Evolutionary conservation across 1,140 invertebrate species (phyloP), one percentile per base, ranked within the genome.

Genomic region (Drosophila biarmipes): DNA sequence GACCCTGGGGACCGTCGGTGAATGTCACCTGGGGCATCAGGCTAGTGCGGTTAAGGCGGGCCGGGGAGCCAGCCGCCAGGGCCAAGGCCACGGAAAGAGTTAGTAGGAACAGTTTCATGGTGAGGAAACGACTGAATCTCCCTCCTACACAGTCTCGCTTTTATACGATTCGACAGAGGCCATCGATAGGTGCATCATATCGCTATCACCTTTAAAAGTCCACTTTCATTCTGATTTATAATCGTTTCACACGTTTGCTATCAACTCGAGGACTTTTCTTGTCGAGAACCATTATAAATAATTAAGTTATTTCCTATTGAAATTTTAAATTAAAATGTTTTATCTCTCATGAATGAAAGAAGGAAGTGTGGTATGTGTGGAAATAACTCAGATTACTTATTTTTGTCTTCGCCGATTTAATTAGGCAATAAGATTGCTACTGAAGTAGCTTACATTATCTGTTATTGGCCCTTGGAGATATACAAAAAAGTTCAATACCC

Each of bases 21-120:
- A 52, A 21, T 29, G 63, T 63, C n/a, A 17, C 64, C 49, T 42
- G 42, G 12, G 3, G 42, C n/a, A 24, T 29, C 19, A 38, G 38
- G 4, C n/a, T 11, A 27, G 56, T 31, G 17, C 58, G 63, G 43
- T 66, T 62, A 1, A 34, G n/a, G 17, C 27, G n/a, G 1, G 51
- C 37, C n/a, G 61, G 42, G 24, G 75, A 27, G 19, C 15, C 80
- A 5, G 37, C 19, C 14, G 21, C 75, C 15, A 38, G 10, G 61
- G 61, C 76, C 37, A 66, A 31, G 11, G 55, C 46, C 46, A 73
- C 34, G 29, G 52, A 45, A 12, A 74, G 45, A 21, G 77, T 38
- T 24, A 67, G 10, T 15, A 80, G 10, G 0, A 78, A 58, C 31
- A 53, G 12, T 55, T 79, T 76, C 80, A 85, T 85, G 42, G 35